Conservation (phyloP, 64 coral and sea anemone genomes). For the Anthopleura sola region DNA sequence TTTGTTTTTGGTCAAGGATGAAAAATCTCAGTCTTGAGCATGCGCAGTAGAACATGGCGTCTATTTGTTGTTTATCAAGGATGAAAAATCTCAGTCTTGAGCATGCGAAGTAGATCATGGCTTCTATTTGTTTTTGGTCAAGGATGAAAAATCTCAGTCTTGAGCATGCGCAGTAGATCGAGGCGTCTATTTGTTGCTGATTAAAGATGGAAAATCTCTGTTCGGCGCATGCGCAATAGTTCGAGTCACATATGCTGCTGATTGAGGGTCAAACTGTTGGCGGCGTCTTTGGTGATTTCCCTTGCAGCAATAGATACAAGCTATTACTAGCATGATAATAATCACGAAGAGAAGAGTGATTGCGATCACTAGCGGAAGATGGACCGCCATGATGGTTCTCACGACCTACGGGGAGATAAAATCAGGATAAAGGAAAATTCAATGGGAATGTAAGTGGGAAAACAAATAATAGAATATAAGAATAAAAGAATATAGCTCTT, state of each 20-base stretch:
- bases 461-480: too few species aligned
- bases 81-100: not conserved
- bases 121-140: not conserved
- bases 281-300: not conserved
- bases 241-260: not conserved
- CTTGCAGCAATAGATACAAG: constrained; percentile 18
- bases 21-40: too few species aligned
- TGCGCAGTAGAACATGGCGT: too few species aligned
- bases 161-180: too few species aligned
- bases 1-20: not conserved
- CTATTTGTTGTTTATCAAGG: too few species aligned
- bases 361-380: constrained; percentile 10
- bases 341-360: not conserved
- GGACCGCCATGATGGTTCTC: not conserved
- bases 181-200: too few species aligned
- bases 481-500: too few species aligned
- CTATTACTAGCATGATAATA: not conserved
- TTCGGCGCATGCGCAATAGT: not conserved
- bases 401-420: not conserved
- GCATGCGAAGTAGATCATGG: not conserved
- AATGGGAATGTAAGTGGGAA: not conserved
- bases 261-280: not conserved
- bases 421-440: not conserved
- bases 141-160: not conserved
- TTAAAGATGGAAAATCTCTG: not conserved